Percentiles rank a stretch among this genome's conserved stretches.
phyloP scores from a whole-genome alignment of 2,888 invertebrate genomes.

The Platypus cylindrus region DNA sequence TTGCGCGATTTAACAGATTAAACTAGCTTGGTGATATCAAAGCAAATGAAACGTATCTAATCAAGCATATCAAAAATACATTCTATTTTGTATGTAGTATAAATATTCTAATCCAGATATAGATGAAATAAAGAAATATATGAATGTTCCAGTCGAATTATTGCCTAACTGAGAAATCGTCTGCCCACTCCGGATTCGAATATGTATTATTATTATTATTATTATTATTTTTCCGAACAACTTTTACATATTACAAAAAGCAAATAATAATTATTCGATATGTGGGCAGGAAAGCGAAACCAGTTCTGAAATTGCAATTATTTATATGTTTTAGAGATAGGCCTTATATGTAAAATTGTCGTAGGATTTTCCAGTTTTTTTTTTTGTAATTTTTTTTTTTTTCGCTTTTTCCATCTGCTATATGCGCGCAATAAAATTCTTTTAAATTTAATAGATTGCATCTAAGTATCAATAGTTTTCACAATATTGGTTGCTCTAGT shows the following conservation, averaged over 20 bases:
- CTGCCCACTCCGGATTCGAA: slow-evolving; percentile 19
- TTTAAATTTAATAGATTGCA: slow-evolving; percentile 16
- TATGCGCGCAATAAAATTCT: slow-evolving; percentile 17
- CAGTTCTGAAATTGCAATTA: slow-evolving; percentile 32
- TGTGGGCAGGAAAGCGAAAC: slow-evolving; percentile 29
- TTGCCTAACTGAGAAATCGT: slow-evolving; percentile 18
- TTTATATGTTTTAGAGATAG: slow-evolving; percentile 29
- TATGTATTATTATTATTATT: too few species aligned
- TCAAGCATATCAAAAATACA: too few species aligned
- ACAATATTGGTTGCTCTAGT: too few species aligned
- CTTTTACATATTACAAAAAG: slow-evolving; percentile 21
- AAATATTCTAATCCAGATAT: slow-evolving; percentile 9
- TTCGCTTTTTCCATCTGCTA: slow-evolving; percentile 20
- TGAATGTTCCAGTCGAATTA: slow-evolving; percentile 10
- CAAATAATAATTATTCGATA: slow-evolving; percentile 22
- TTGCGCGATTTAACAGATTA: too few species aligned
- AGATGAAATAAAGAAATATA: slow-evolving; percentile 11
- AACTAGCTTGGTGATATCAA: too few species aligned
- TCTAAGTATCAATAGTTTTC: too few species aligned
- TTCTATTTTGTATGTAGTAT: too few species aligned
- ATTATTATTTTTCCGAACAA: slow-evolving; percentile 22
- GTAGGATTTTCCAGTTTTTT: too few species aligned
- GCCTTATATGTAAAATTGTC: slow-evolving; percentile 25
- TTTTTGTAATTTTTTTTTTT: too few species aligned
- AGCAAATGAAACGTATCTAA: too few species aligned